Base-by-base conservation (phyloP, 2,113 vertebrate species). In the Chaetorhynchus papuensis region DNA sequence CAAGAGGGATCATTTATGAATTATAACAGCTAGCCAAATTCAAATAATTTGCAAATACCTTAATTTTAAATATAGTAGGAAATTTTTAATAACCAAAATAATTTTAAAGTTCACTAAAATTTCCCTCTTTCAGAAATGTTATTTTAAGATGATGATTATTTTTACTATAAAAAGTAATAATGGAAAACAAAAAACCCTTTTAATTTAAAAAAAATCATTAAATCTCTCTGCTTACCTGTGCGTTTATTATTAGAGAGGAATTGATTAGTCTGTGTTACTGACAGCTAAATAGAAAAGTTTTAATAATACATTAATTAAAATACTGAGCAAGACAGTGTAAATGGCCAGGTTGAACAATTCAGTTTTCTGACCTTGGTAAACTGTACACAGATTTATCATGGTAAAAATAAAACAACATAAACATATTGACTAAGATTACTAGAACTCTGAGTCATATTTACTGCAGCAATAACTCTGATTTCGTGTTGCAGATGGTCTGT, bases 11-110 rank as follows among this genome's bases (percentile, higher is more conserved):
- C 0, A 41, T 47, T 65, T 54, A 44, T 59, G 7, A 90, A 68
- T 81, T 47, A 52, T 11, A 22, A 42, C 2, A 66, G 3, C 50
- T 42, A 52, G 33, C 1, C 56, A 72, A 80, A 80, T 20, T n/a
- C 7, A 66, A 83, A 50, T 42, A 69, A 50, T 18, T 65, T 66
- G 6, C 2, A 86, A 92, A 69, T 37, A 52, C 8, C 11, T 50
- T 63, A 0, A 30, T 45, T 83, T 89, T 87, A 12, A 59, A 42
- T 35, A 39, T 23, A 21, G 14, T 11, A 78, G 8, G 6, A 87
- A 57, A 53, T 39, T 49, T 69, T 1, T 21, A 89, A 83, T 37
- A 53, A 71, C 0, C 0, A 35, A 66, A 49, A 47, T 19, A 0
- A 66, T 61, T 60, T 61, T 31, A 12, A 70, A 71, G 22, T 30